Conservation (phyloP, 2,113 vertebrate genomes). For the Addax nasomaculatus region DNA sequence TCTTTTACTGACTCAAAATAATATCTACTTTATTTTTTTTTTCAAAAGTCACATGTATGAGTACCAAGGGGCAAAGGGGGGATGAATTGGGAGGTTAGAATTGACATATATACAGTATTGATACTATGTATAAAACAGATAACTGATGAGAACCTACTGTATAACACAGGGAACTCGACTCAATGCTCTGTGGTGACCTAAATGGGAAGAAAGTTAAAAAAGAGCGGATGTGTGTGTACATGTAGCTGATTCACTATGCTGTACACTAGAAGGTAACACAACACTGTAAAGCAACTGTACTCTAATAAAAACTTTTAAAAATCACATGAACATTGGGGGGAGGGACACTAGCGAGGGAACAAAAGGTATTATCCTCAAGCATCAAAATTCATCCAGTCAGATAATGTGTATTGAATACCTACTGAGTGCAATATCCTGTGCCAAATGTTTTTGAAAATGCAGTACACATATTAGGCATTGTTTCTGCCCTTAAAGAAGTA, state of each 20-base stretch:
- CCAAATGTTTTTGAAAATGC: background rate
- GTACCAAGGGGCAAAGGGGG: background rate
- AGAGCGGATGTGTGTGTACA: rapidly evolving
- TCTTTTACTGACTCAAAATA: background rate
- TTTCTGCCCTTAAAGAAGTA: background rate
- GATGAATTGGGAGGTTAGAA: background rate
- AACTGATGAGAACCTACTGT: background rate
- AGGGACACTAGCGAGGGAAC: background rate
- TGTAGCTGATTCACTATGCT: background rate
- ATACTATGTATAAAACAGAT: background rate
- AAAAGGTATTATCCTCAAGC: background rate
- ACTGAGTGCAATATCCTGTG: background rate
- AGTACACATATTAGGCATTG: background rate
- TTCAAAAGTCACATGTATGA: background rate
- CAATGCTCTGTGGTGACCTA: background rate
- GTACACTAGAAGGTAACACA: background rate
- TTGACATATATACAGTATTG: background rate
- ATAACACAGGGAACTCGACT: background rate
- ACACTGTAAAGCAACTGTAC: background rate
- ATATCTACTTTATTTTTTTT: background rate
- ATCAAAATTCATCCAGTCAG: background rate
- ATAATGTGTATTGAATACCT: background rate
- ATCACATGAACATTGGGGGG: background rate
- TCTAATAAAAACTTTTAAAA: background rate
- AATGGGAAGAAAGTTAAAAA: background rate